phyloP scores from a whole-genome alignment of 2,113 vertebrate genomes.

The Typhlomys cinereus region DNA sequence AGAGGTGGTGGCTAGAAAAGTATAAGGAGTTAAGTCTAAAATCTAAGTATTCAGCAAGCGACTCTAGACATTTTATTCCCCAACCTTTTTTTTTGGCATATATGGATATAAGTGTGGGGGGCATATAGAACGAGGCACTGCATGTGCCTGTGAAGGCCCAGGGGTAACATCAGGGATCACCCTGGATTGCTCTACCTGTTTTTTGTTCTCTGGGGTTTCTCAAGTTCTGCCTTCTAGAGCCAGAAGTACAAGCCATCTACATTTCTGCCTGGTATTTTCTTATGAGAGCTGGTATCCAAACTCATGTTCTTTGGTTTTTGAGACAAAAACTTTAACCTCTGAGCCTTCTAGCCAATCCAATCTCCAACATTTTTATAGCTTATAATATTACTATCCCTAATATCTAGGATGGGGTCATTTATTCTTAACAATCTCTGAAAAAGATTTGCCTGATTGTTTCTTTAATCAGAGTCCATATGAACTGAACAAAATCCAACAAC shows the following conservation, averaged over 20 bases:
- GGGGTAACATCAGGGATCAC: no score
- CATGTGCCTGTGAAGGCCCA: no score
- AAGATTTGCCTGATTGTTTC: not conserved
- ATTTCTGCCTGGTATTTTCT: no score
- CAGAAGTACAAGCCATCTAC: no score
- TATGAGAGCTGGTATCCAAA: no score
- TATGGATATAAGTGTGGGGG: no score
- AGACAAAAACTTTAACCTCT: no score
- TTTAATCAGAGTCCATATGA: constrained; percentile 5
- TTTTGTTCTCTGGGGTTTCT: no score
- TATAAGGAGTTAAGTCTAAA: not conserved
- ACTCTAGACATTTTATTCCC: not conserved
- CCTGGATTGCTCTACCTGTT: no score
- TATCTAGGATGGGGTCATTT: not conserved
- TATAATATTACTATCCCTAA: not conserved
- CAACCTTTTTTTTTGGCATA: not conserved
- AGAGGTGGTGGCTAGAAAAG: not conserved
- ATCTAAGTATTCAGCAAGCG: not conserved
- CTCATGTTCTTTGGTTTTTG: no score
- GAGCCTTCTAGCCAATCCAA: not conserved
- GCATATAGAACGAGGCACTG: no score
- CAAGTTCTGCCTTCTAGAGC: no score
- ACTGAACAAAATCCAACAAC: not conserved
- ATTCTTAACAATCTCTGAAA: not conserved
- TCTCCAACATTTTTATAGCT: not conserved